Evolutionary conservation across 1,140 invertebrate species (phyloP).

Genomic region (Hyphantria cunea): DNA sequence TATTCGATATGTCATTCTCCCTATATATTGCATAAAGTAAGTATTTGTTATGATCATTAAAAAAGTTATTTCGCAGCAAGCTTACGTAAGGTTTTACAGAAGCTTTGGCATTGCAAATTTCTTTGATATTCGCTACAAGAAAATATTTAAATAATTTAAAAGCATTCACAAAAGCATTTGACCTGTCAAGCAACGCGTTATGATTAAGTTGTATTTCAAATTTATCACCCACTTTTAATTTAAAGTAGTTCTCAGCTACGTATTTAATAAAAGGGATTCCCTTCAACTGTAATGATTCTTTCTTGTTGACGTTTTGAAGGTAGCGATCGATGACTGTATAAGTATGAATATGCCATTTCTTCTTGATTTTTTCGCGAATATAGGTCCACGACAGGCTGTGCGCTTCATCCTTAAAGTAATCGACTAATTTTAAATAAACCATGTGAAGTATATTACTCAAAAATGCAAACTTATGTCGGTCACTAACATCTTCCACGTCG

Average conservation of each 20-base stretch:
- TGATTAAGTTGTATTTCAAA: conserved; percentile 12
- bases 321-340: conserved; percentile 5
- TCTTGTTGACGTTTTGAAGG: neutral
- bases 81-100: conserved; percentile 1
- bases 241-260: conserved; percentile 34
- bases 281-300: conserved; percentile 14
- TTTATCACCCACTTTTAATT: conserved; percentile 25
- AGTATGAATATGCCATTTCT: conserved; percentile 4
- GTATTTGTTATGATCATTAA: conserved; percentile 30
- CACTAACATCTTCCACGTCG: conserved; percentile 3
- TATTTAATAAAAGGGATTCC: conserved; percentile 36
- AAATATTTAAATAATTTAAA: conserved; percentile 14
- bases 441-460: conserved; percentile 29
- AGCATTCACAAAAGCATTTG: conserved; percentile 18
- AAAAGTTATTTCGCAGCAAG: conserved; percentile 25
- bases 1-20: conserved; percentile 23
- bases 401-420: conserved; percentile 32
- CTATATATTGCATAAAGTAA: conserved; percentile 30
- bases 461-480: conserved; percentile 15
- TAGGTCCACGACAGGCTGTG: conserved; percentile 8
- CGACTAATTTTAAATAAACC: conserved; percentile 21
- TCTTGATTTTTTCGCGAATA: conserved; percentile 19
- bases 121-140: conserved; percentile 20
- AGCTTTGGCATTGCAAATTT: conserved; percentile 10
- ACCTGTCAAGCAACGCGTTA: conserved; percentile 9